These are phyloP conservation scores for Macrostomum cliftonense DNA, from an alignment of 2,888 invertebrate genomes.

Conservation along the genomic window DNA sequence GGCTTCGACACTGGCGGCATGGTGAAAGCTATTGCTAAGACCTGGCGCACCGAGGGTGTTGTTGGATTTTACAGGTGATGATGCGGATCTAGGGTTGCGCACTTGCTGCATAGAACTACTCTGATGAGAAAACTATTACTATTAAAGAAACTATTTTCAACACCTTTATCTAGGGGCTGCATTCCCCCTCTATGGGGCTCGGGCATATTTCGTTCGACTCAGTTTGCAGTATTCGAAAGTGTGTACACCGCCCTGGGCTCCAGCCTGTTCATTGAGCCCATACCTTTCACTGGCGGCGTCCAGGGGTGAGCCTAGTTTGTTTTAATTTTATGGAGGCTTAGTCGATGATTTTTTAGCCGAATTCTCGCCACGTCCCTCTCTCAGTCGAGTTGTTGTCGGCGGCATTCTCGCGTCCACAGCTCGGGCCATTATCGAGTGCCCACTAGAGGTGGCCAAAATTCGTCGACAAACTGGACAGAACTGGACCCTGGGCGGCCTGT, in stretches of 20 bases:
- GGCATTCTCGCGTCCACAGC: conserved; percentile 24
- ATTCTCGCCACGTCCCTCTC: too few species aligned
- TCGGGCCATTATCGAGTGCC: conserved; percentile 30
- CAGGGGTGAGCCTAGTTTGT: neutral
- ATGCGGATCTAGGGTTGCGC: too few species aligned
- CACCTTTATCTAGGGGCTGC: conserved; percentile 22
- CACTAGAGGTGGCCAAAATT: conserved; percentile 31
- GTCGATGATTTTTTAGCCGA: too few species aligned
- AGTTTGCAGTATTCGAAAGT: conserved; percentile 34
- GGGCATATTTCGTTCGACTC: conserved; percentile 29
- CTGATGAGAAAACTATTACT: neutral
- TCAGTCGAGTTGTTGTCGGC: conserved; percentile 25
- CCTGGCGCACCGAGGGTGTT: conserved; percentile 23
- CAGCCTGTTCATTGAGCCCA: too few species aligned
- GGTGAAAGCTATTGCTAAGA: conserved; percentile 24
- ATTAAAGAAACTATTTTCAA: neutral
- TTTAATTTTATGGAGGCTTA: too few species aligned
- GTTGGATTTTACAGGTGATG: conserved; percentile 28
- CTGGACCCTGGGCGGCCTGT: conserved; percentile 23
- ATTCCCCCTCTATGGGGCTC: conserved; percentile 32
- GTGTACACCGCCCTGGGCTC: conserved; percentile 15
- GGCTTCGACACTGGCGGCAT: conserved; percentile 29
- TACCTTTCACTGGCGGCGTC: too few species aligned
- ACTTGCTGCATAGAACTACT: conserved; percentile 7
- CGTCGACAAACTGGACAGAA: conserved; percentile 25